A percentile compares a stretch with the other conserved stretches of the same genome.
Evolutionary conservation across 2,888 invertebrate genomes (phyloP).

Genomic region (Agrenia bidenticulata): DNA sequence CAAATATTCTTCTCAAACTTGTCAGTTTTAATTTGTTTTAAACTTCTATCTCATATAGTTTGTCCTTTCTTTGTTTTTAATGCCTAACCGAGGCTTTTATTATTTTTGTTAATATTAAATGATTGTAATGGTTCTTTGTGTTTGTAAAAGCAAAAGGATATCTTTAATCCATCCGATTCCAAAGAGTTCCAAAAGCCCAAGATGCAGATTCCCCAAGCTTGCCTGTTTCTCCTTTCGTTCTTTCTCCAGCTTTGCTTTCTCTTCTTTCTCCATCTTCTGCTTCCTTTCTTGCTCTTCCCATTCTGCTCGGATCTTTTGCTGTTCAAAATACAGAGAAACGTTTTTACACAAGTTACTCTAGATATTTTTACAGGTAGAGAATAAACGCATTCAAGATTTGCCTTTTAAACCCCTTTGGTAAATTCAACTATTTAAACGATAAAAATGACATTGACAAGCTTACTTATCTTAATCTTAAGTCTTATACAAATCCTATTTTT

Average conservation of each 20-base stretch:
- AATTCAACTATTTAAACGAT: no score
- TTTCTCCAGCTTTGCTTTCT: conserved; percentile 58
- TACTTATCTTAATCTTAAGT: no score
- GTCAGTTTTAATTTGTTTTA: no score
- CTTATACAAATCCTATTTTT: no score
- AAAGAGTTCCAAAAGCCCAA: background rate
- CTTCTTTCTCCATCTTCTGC: conserved; percentile 62
- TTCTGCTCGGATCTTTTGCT: conserved; percentile 62
- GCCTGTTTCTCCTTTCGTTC: conserved; percentile 58
- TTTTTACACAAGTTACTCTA: background rate
- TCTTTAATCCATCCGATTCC: conserved; percentile 7
- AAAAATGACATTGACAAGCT: no score
- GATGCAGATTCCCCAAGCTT: background rate
- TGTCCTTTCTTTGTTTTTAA: no score
- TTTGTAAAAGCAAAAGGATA: conserved; percentile 9
- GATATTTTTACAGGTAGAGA: conserved; percentile 4
- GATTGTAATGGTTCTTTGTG: conserved; percentile 23
- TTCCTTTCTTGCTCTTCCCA: conserved; percentile 67
- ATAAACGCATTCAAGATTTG: conserved; percentile 10
- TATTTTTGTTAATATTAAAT: no score
- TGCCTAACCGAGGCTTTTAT: no score
- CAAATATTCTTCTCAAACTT: no score
- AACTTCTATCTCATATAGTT: no score
- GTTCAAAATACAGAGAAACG: conserved; percentile 12
- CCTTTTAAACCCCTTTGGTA: no score